A percentile compares a stretch with the other conserved stretches of the same genome.
These are phyloP conservation scores for Leptinotarsa lineolata DNA, from an alignment of 1,140 invertebrate species.

Conservation along the genomic window DNA sequence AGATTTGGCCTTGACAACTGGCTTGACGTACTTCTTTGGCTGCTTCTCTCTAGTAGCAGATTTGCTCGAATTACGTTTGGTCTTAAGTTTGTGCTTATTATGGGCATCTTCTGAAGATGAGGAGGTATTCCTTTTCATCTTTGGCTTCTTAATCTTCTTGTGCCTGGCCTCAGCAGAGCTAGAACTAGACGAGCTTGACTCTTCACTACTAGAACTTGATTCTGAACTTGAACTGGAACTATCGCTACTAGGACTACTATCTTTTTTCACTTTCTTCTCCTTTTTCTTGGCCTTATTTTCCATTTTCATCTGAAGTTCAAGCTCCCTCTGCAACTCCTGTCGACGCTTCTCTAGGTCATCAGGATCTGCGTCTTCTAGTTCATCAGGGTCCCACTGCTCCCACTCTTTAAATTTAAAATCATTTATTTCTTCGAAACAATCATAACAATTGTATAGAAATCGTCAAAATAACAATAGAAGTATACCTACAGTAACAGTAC, in stretches of 20 bases:
- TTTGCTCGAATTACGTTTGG: slow-evolving; percentile 45
- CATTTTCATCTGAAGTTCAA: slow-evolving; percentile 76
- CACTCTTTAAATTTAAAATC: slow-evolving; percentile 65
- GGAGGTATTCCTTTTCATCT: slow-evolving; percentile 64
- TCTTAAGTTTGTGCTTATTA: slow-evolving; percentile 55
- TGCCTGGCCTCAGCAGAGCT: slow-evolving; percentile 57
- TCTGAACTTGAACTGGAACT: slow-evolving; percentile 66
- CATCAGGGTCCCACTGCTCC: slow-evolving; percentile 77
- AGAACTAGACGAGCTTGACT: slow-evolving; percentile 62
- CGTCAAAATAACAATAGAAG: too few relatives aligned
- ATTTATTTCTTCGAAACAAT: too few relatives aligned
- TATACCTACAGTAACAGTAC: too few relatives aligned
- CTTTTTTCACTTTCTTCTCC: slow-evolving; percentile 63
- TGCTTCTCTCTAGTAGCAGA: slow-evolving; percentile 44
- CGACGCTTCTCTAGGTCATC: slow-evolving; percentile 77
- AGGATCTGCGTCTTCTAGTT: slow-evolving; percentile 81
- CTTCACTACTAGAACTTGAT: slow-evolving; percentile 64
- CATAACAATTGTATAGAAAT: too few relatives aligned
- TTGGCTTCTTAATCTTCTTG: slow-evolving; percentile 62
- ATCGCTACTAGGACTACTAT: slow-evolving; percentile 70
- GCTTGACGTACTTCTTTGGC: slow-evolving; percentile 28
- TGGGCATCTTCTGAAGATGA: slow-evolving; percentile 64
- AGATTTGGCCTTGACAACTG: slow-evolving; percentile 41
- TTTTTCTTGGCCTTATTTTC: slow-evolving; percentile 63
- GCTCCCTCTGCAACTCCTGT: slow-evolving; percentile 75